A percentile compares a stretch with the other conserved stretches of the same genome.
phyloP scores from a whole-genome alignment of 1,140 invertebrate species.

The Drosophila pallidifrons region DNA sequence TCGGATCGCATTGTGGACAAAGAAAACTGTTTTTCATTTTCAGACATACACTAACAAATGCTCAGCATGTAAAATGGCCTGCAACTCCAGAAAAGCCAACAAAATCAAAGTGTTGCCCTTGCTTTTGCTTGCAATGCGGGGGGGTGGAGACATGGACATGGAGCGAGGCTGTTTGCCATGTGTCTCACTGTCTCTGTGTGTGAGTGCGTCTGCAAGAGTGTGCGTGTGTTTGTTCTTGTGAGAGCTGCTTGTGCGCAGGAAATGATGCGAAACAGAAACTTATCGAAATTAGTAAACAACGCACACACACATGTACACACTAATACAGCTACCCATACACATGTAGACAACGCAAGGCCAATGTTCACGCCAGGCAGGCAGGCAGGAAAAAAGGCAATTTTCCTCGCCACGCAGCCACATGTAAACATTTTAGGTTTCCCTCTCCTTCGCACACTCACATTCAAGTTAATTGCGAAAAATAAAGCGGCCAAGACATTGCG shows the following conservation, averaged over 20 bases:
- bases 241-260: conserved; percentile 63
- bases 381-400: conserved; percentile 67
- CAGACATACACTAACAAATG: conserved; percentile 19
- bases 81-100: conserved; percentile 35
- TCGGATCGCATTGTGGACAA: conserved; percentile 22
- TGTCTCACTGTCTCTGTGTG: conserved; percentile 25
- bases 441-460: neutral
- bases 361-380: conserved; percentile 69
- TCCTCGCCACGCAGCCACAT: conserved; percentile 62
- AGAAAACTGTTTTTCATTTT: conserved; percentile 34
- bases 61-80: conserved; percentile 12
- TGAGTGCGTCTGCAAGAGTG: conserved; percentile 13
- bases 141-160: conserved; percentile 49
- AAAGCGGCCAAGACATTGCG: conserved; percentile 40
- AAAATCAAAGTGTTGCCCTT: conserved; percentile 5
- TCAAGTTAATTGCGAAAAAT: conserved; percentile 55
- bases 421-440: conserved; percentile 63
- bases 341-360: conserved; percentile 58
- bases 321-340: conserved; percentile 6
- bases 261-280: conserved; percentile 67
- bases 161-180: conserved; percentile 50
- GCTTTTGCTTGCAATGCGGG: conserved; percentile 64
- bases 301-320: conserved; percentile 19
- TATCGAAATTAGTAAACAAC: conserved; percentile 77
- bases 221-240: conserved; percentile 43